Evolutionary conservation across 2,888 invertebrate species (phyloP), one percentile per base, ranked within the genome.

Genomic region (Campoletis raptor): DNA sequence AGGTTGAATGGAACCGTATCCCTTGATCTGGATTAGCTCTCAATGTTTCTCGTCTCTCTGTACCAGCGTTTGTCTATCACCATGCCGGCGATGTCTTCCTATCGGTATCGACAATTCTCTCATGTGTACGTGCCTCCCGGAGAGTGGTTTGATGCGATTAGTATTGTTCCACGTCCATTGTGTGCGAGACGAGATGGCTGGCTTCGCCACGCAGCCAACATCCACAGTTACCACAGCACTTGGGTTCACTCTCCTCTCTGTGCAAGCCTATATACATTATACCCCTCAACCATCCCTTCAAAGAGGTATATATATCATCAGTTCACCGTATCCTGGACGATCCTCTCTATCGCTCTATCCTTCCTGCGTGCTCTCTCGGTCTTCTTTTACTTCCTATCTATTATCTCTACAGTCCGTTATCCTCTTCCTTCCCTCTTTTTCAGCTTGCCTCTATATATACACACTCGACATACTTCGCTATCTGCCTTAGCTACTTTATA

Each of bases 131-230:
- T 88, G 83, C 79, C 79, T 83, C 88, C 69, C 77, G 70, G 85
- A 86, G 88, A 88, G 89, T 87, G 89, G 89, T 90, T 89, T 91
- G 90, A 92, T 91, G 91, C 90, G 91, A 91, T 91, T 92, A 91
- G 90, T 90, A 91, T 91, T 92, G 91, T 91, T 90, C 90, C 87
- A 89, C 89, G 88, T 89, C 88, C 88, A 90, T 90, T 90, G 89
- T 90, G 89, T 90, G 87, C 88, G 82, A 88, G 89, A 90, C 89
- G 89, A 90, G 90, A 91, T 90, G 90, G 90, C 89, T 87, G 88
- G 90, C 89, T 89, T 89, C 88, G 83, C 85, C 30, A 61, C 61
- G 77, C 64, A 89, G 88, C 88, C 89, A 88, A 88, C 88, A 87
- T 89, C 85, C 86, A 87, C 88, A 86, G 79, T 85, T 87, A 89